Conservation (phyloP, 2,797 vertebrate species). For the Microcaecilia unicolor region DNA sequence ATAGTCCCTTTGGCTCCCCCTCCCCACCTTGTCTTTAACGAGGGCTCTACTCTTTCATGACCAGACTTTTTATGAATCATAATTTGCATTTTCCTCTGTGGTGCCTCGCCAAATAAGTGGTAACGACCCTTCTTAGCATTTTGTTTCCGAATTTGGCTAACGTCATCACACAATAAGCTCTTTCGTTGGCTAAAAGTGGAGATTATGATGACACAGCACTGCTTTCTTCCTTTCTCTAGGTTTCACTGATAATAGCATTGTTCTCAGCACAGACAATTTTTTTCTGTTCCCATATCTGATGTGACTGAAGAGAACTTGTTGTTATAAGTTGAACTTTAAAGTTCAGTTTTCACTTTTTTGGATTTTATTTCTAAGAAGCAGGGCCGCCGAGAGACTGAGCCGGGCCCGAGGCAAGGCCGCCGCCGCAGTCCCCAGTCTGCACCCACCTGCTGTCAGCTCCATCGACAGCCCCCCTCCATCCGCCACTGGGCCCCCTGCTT, state of each 20-base stretch:
- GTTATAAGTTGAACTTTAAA: too few species aligned
- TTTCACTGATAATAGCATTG: conserved; percentile 28
- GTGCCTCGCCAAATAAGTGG: conserved; percentile 41
- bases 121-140: conserved; percentile 37
- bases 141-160: conserved; percentile 43
- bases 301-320: conserved; percentile 40
- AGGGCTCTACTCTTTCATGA: conserved; percentile 28
- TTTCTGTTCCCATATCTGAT: conserved; percentile 40
- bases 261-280: conserved; percentile 31
- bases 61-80: conserved; percentile 42
- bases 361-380: too few species aligned
- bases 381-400: too few species aligned
- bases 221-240: conserved; percentile 32
- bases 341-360: too few species aligned
- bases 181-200: conserved; percentile 40
- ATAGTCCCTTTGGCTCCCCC: conserved; percentile 13
- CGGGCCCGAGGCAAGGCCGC: too few species aligned
- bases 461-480: too few species aligned
- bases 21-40: conserved; percentile 16
- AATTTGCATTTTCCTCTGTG: conserved; percentile 42
- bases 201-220: conserved; percentile 37
- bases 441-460: too few species aligned
- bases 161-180: conserved; percentile 41
- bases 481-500: too few species aligned
- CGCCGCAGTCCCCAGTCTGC: too few species aligned